Evolutionary conservation across 2,888 invertebrate species (phyloP).

Genomic region (Cantharis lateralis): DNA sequence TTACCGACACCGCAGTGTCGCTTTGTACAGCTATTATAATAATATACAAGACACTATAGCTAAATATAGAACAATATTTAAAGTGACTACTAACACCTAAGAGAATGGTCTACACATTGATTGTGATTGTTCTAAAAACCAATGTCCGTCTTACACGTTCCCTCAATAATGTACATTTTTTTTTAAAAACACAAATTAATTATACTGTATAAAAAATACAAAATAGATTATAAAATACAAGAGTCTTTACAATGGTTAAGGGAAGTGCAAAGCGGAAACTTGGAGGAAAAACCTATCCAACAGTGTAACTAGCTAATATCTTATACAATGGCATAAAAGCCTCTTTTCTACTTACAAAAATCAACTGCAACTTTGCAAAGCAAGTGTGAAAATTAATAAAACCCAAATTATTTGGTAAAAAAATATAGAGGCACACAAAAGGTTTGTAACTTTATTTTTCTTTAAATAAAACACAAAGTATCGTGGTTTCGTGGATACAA

Average conservation of each 20-base stretch:
- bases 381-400: conserved; percentile 13
- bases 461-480: background rate
- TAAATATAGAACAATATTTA: conserved; percentile 36
- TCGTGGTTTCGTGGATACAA: background rate
- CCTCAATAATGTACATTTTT: conserved; percentile 31
- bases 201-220: conserved; percentile 39
- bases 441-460: background rate
- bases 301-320: conserved; percentile 29
- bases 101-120: conserved; percentile 43
- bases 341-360: conserved; percentile 17
- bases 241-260: conserved; percentile 32
- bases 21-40: conserved; percentile 44
- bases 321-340: conserved; percentile 39
- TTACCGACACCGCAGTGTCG: conserved; percentile 40
- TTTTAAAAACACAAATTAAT: conserved; percentile 27
- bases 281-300: conserved; percentile 21
- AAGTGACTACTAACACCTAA: conserved; percentile 30
- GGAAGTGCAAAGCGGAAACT: conserved; percentile 10
- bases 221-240: conserved; percentile 35
- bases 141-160: conserved; percentile 24
- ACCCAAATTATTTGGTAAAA: background rate
- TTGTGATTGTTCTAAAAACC: conserved; percentile 38
- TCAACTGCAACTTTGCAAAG: conserved; percentile 25
- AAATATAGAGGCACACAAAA: background rate
- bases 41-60: conserved; percentile 42